Evolutionary conservation across 2,113 vertebrate species (phyloP).

Genomic region (Sturnus vulgaris): DNA sequence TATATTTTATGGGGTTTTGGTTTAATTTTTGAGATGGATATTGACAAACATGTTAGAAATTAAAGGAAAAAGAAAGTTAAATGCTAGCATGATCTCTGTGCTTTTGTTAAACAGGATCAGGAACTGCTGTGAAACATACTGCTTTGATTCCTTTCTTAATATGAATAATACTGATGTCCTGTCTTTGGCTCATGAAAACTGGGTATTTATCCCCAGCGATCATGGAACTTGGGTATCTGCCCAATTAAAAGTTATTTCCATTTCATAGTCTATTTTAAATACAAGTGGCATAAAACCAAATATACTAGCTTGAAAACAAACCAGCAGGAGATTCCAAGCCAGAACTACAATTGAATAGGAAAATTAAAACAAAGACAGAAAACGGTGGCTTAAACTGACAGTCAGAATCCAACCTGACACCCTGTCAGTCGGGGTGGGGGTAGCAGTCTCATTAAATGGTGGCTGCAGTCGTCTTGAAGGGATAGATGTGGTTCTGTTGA

Average conservation of each 20-base stretch:
- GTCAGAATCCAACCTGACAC: neutral
- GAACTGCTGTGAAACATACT: accelerated
- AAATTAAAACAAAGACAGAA: neutral
- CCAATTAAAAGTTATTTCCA: neutral
- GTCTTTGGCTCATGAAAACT: neutral
- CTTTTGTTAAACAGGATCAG: neutral
- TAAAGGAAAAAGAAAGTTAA: neutral
- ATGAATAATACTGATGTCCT: neutral
- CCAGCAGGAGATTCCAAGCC: accelerated
- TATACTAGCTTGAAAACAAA: neutral
- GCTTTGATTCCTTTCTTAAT: neutral
- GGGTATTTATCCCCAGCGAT: neutral
- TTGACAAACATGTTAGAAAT: neutral
- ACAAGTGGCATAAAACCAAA: neutral
- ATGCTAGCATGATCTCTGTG: neutral
- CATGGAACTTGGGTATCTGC: neutral
- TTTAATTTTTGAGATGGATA: neutral
- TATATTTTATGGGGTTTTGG: neutral
- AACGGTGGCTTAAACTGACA: neutral
- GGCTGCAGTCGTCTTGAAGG: neutral
- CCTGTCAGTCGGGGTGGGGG: neutral
- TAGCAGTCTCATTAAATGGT: neutral
- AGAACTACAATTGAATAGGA: neutral
- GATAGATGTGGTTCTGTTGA: neutral
- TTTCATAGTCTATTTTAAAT: neutral